Base-by-base conservation (phyloP, 2,797 vertebrate species). In the Lemur catta region DNA sequence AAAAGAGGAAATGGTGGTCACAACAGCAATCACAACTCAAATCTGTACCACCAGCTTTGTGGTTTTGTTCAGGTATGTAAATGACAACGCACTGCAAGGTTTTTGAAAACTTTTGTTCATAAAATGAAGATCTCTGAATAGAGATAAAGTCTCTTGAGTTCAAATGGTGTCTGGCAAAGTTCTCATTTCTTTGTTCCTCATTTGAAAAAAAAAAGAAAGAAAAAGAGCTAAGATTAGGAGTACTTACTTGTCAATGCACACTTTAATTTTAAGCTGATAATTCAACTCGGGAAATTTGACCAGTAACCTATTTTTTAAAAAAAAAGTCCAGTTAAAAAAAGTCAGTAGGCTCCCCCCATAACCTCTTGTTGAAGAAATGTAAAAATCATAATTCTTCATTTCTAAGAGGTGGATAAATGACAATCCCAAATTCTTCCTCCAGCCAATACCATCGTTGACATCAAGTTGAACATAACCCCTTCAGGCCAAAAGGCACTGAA, bases 221-320 rank as follows among this genome's bases (percentile, higher is more conserved):
- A 48, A 71, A 67, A 65, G 13, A 88, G 30, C 24, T 67, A 89
- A 91, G 43, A 3, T 81, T 41, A 63, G 22, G 52, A 71, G 46
- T 84, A 99, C 99, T 99, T 98, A 99, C 99, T 99, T 99, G 98
- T 99, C 99, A 84, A 99, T 99, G 98, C 99, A 99, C 97, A 99
- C 99, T 99, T 99, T 99, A 95, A 99, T 99, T 98, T 99, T 99
- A 98, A 99, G 99, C 98, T 99, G 99, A 96, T 99, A 99, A 98
- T 99, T 99, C 97, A 99, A 98, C 98, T 99, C 99, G 6, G 99
- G 99, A 97, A 99, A 99, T 98, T 99, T 99, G 82, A 99, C 99
- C 97, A 99, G 98, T 98, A 99, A 99, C 98, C 99, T 99, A 98
- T 41, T 97, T 71, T 8, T 41, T 38, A 38, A 26, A 86, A 67